Evolutionary conservation across 1,140 invertebrate species (phyloP).

Genomic region (Drosophila repleta): DNA sequence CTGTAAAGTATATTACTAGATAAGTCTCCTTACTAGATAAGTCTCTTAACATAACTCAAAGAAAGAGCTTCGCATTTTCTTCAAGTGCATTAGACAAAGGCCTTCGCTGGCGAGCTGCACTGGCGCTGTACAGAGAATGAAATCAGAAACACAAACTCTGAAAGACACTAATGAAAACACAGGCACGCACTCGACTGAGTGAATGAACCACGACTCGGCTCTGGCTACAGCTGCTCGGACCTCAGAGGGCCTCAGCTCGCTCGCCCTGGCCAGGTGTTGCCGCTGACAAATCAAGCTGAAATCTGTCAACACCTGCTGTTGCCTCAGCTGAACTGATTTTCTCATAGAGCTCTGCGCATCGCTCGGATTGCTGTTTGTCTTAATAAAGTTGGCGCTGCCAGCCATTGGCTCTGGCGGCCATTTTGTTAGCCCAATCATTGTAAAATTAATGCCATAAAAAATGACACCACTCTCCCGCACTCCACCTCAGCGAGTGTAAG

Average conservation of each 20-base stretch:
- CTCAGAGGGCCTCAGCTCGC: not conserved
- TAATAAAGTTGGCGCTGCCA: conserved; percentile 40
- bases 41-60: too few species aligned
- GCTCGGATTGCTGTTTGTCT: conserved; percentile 38
- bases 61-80: not conserved
- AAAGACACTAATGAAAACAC: conserved; percentile 35
- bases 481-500: conserved; percentile 16
- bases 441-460: conserved; percentile 78
- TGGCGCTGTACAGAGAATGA: conserved; percentile 5
- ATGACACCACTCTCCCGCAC: too few species aligned
- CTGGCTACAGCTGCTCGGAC: not conserved
- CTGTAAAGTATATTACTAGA: too few species aligned
- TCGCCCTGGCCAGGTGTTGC: not conserved
- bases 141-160: conserved; percentile 13
- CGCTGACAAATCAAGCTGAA: conserved; percentile 33
- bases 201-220: not conserved
- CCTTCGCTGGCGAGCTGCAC: not conserved
- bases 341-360: conserved; percentile 37
- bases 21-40: too few species aligned
- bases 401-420: conserved; percentile 15
- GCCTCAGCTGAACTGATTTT: conserved; percentile 31
- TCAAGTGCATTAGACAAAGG: not conserved
- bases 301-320: conserved; percentile 48
- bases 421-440: conserved; percentile 62
- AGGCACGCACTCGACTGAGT: conserved; percentile 23